A percentile compares a stretch with the other conserved stretches of the same genome.
Evolutionary conservation across 2,797 vertebrate species (phyloP).

Genomic region (Rhabdophis nuchalis): DNA sequence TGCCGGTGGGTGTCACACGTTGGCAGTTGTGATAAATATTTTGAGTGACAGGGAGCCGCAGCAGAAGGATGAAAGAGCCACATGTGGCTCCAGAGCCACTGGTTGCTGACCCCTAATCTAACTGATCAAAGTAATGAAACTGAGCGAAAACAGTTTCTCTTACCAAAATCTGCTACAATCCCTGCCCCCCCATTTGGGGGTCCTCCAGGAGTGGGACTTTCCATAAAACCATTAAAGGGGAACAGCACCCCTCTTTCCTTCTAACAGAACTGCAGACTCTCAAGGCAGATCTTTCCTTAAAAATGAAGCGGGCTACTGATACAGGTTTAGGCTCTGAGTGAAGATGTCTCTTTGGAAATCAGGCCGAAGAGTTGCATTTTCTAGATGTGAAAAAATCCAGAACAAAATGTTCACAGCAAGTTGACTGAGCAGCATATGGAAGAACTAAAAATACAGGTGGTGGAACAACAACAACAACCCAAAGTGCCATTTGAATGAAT

Average conservation of each 20-base stretch:
- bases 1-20: no score
- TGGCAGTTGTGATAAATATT: no score
- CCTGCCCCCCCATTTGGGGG: no score
- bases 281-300: neutral
- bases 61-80: no score
- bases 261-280: neutral
- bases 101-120: neutral
- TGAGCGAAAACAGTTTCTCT: neutral
- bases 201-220: no score
- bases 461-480: conserved; percentile 30
- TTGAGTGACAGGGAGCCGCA: no score
- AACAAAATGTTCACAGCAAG: conserved; percentile 39
- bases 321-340: neutral
- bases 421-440: conserved; percentile 27
- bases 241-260: neutral
- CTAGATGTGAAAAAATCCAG: conserved; percentile 26
- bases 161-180: neutral
- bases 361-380: neutral
- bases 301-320: neutral
- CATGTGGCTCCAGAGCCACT: no score
- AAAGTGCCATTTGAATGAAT: conserved; percentile 57
- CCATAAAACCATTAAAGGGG: neutral
- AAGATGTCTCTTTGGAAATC: neutral
- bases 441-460: conserved; percentile 58
- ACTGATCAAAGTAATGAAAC: neutral